phyloP scores from a whole-genome alignment of 2,797 vertebrate species.

The Nannoperca australis region DNA sequence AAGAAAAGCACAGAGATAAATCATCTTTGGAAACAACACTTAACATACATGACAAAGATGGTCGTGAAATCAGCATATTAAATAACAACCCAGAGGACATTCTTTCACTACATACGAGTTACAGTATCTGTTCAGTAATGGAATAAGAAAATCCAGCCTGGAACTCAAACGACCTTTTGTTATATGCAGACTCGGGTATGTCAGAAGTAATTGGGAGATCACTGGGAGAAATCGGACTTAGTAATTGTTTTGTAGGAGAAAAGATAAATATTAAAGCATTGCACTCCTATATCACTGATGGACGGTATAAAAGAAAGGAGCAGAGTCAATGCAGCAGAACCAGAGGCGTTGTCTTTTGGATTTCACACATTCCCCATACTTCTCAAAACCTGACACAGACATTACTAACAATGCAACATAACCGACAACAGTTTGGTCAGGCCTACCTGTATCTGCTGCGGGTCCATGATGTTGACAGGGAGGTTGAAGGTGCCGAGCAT shows the following conservation, averaged over 20 bases:
- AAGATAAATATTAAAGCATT: background rate
- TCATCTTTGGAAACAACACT: background rate
- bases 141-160: background rate
- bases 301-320: background rate
- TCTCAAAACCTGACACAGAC: background rate
- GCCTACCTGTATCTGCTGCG: constrained; percentile 87
- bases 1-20: background rate
- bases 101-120: background rate
- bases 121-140: background rate
- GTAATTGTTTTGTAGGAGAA: background rate
- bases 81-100: constrained; percentile 4
- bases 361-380: background rate
- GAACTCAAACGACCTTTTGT: background rate
- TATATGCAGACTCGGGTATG: background rate
- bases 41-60: background rate
- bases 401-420: background rate
- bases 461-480: constrained; percentile 91
- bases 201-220: background rate
- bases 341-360: background rate
- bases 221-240: background rate
- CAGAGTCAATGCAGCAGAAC: background rate
- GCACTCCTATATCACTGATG: background rate
- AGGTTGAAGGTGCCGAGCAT: constrained; percentile 97
- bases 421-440: background rate
- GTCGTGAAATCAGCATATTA: background rate